Conservation (phyloP, 2,797 vertebrate species). For the Chloroceryle inda region DNA sequence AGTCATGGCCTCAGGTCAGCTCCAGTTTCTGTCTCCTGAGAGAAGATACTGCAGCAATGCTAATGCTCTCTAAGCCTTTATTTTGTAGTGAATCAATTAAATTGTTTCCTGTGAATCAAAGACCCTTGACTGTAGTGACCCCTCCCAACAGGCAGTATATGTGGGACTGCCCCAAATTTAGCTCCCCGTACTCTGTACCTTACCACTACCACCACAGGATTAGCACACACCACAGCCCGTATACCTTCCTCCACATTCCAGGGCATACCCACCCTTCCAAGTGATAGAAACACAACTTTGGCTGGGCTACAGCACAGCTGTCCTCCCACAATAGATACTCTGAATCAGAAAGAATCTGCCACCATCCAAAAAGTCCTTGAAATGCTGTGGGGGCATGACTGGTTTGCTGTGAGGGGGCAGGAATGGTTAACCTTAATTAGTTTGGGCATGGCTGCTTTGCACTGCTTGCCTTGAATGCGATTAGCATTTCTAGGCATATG, state of each 20-base stretch:
- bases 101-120: not conserved
- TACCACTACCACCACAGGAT: not conserved
- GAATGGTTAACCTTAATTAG: not conserved
- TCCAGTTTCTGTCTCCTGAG: not conserved
- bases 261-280: not conserved
- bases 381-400: not conserved
- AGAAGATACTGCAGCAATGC: not conserved
- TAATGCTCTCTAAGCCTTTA: not conserved
- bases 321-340: not conserved
- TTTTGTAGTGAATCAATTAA: not conserved
- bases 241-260: not conserved
- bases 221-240: not conserved
- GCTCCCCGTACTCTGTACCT: not conserved
- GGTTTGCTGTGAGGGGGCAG: not conserved
- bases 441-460: not conserved
- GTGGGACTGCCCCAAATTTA: not conserved
- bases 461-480: not conserved
- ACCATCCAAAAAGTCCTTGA: not conserved
- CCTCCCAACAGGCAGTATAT: not conserved
- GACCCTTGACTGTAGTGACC: not conserved
- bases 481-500: not conserved
- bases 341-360: not conserved
- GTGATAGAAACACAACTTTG: not conserved
- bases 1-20: not conserved
- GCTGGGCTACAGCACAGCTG: not conserved